Evolutionary conservation across 2,113 vertebrate species (phyloP).

Genomic region (Tetraodon nigroviridis): DNA sequence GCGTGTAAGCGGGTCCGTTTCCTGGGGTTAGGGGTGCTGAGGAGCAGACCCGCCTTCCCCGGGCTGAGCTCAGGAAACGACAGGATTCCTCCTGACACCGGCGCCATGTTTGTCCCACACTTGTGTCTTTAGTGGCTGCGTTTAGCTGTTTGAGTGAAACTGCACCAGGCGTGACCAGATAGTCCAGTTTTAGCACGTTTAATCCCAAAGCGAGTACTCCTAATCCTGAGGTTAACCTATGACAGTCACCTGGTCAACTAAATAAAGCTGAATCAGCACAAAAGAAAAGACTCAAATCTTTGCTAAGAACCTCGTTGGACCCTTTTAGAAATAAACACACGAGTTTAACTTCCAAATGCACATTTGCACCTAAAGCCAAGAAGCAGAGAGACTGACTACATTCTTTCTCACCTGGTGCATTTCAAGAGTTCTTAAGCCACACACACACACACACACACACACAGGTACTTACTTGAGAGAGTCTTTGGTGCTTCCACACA

Average conservation of each 20-base stretch:
- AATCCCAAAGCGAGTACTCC: too few relatives aligned
- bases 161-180: conserved; percentile 25
- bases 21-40: not conserved
- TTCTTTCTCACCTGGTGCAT: conserved; percentile 20
- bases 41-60: not conserved
- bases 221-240: too few relatives aligned
- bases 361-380: not conserved
- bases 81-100: not conserved
- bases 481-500: conserved; percentile 8
- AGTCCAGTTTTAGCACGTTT: not conserved
- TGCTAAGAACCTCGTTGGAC: too few relatives aligned
- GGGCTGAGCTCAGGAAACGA: not conserved
- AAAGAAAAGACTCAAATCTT: too few relatives aligned
- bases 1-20: conserved; percentile 1
- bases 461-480: conserved; percentile 35
- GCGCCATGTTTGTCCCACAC: too few relatives aligned
- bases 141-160: conserved; percentile 4
- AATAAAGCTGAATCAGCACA: too few relatives aligned
- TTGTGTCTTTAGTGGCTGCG: not conserved
- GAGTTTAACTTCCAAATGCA: not conserved
- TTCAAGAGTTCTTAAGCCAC: not conserved
- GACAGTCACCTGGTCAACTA: too few relatives aligned
- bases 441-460: not conserved
- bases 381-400: conserved; percentile 1
- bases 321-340: not conserved